Evolutionary conservation across 2,888 invertebrate species (phyloP).

Genomic region (Volucella inflata): DNA sequence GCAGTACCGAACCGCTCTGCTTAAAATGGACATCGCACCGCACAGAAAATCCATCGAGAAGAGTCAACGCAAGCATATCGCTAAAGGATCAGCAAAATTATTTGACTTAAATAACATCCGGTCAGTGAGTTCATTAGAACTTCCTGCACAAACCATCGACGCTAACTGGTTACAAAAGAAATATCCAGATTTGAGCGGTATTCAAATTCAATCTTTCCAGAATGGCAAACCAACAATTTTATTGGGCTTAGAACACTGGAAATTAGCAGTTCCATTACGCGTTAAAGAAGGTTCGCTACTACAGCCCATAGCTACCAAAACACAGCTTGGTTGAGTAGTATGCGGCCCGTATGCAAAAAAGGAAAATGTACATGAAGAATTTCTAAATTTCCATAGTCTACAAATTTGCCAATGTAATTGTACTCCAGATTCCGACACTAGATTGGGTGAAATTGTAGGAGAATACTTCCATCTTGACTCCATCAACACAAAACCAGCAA

Average conservation of each 20-base stretch:
- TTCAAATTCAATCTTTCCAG: neutral
- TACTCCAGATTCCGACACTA: neutral
- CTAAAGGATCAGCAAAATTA: neutral
- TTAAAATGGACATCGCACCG: conserved; percentile 4
- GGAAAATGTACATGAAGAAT: neutral
- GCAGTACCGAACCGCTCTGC: neutral
- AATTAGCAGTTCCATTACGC: conserved; percentile 1
- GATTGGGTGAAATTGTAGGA: conserved; percentile 13
- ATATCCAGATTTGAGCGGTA: neutral
- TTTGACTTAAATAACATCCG: neutral
- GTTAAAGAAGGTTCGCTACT: neutral
- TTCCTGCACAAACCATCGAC: neutral
- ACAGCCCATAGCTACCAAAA: conserved; percentile 6
- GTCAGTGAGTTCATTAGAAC: neutral
- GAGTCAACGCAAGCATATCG: neutral
- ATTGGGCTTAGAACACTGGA: conserved; percentile 18
- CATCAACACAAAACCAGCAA: neutral
- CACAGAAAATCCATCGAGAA: neutral
- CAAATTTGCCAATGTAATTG: neutral
- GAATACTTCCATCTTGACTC: conserved; percentile 14
- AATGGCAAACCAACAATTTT: conserved; percentile 4
- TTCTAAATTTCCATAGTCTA: neutral
- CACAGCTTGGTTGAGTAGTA: conserved; percentile 5
- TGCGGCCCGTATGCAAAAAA: neutral
- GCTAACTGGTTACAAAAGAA: neutral